phyloP scores from a whole-genome alignment of 2,888 invertebrate genomes.

The Pyrgus malvae region DNA sequence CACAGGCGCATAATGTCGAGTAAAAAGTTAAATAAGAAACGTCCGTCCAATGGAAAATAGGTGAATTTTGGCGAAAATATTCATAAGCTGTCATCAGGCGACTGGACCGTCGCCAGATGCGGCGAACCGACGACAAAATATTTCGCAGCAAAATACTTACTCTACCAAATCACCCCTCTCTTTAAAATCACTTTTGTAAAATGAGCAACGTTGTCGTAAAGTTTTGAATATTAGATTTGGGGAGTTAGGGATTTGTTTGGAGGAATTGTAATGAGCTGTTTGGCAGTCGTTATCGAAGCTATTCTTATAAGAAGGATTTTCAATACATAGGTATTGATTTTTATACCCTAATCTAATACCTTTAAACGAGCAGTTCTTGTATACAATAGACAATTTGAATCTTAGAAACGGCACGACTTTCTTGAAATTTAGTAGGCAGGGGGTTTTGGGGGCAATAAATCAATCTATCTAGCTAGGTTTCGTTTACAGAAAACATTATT shows the following conservation, averaged over 20 bases:
- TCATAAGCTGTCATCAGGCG: slow-evolving; percentile 80
- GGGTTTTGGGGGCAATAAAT: no score
- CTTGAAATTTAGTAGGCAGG: no score
- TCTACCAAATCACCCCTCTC: slow-evolving; percentile 70
- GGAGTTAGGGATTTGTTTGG: not conserved
- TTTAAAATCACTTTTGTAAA: slow-evolving; percentile 74
- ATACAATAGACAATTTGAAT: no score
- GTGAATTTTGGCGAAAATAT: slow-evolving; percentile 77
- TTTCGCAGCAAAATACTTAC: slow-evolving; percentile 76
- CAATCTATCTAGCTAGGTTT: no score
- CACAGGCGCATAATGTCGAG: slow-evolving; percentile 47
- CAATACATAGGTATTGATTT: no score
- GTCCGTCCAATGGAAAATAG: slow-evolving; percentile 61
- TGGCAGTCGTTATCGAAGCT: no score
- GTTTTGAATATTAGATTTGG: slow-evolving; percentile 18
- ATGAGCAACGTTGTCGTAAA: slow-evolving; percentile 59
- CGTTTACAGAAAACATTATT: no score
- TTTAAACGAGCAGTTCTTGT: no score
- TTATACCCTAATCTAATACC: no score
- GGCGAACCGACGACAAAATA: slow-evolving; percentile 76
- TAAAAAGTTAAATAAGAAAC: slow-evolving; percentile 65
- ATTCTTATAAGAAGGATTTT: no score
- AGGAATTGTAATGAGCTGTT: not conserved
- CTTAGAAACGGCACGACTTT: no score
- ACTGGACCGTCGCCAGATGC: slow-evolving; percentile 79